Percentiles rank a stretch among this genome's conserved stretches.
phyloP scores from a whole-genome alignment of 2,888 invertebrate species.

The Dichetophora obliterata region DNA sequence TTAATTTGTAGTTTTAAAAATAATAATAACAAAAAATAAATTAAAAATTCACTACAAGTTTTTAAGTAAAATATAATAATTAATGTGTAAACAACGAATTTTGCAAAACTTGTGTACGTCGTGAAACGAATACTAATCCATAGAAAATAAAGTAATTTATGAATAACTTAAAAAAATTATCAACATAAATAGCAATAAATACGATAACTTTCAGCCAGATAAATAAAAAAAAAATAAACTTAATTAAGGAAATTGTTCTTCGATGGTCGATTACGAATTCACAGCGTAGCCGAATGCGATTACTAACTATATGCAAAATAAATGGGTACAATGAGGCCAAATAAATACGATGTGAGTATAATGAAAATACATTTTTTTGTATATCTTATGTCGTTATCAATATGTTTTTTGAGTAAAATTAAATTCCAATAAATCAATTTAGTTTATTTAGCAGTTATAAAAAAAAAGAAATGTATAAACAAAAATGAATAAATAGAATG shows the following conservation, averaged over 20 bases:
- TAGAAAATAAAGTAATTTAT: slow-evolving; percentile 17
- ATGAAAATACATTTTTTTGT: slow-evolving; percentile 10
- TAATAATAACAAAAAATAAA: slow-evolving; percentile 12
- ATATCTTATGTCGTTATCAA: neutral
- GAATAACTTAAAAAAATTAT: slow-evolving; percentile 13
- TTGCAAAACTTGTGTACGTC: neutral
- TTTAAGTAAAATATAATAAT: neutral
- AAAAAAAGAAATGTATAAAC: slow-evolving; percentile 13
- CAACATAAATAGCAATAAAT: slow-evolving; percentile 20
- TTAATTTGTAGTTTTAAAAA: neutral
- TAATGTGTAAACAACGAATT: slow-evolving; percentile 33
- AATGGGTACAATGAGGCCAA: slow-evolving; percentile 72
- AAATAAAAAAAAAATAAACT: slow-evolving; percentile 19
- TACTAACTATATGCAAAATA: slow-evolving; percentile 70
- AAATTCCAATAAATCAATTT: neutral
- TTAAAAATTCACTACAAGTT: neutral
- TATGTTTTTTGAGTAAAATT: neutral
- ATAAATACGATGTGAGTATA: slow-evolving; percentile 71
- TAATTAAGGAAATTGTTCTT: slow-evolving; percentile 35
- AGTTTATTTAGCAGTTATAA: neutral
- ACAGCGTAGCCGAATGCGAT: slow-evolving; percentile 71
- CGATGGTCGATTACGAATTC: slow-evolving; percentile 64
- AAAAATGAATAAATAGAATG: neutral
- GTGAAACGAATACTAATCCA: slow-evolving; percentile 9
- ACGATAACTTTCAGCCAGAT: neutral